phyloP scores from a whole-genome alignment of 2,113 vertebrate species.

The Hemichromis elongatus region DNA sequence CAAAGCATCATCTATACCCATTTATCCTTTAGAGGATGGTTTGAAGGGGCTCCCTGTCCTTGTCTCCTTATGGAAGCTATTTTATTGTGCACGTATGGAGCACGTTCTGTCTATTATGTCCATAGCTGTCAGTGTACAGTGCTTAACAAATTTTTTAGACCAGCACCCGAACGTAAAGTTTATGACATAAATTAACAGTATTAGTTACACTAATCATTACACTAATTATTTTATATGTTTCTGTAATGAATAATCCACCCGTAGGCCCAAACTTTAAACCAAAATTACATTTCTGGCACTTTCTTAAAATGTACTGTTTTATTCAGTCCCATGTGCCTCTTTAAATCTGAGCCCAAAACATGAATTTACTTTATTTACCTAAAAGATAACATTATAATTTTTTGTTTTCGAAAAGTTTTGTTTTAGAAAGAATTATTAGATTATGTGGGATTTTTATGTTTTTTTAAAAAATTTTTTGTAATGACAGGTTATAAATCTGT shows the following conservation, averaged over 20 bases:
- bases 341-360: background rate
- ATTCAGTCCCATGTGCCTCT: too few species aligned
- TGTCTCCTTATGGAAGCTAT: background rate
- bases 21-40: background rate
- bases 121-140: background rate
- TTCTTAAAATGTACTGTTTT: background rate
- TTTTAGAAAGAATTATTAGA: too few species aligned
- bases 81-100: background rate
- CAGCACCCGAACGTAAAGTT: background rate
- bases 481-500: background rate
- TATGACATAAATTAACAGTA: background rate
- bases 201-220: background rate
- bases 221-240: background rate
- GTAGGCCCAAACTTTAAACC: background rate
- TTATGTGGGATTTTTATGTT: background rate
- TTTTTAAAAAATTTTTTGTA: background rate
- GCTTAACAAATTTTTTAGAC: background rate
- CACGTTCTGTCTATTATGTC: background rate
- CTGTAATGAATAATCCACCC: background rate
- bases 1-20: background rate
- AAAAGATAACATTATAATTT: background rate
- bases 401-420: too few species aligned
- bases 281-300: background rate
- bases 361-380: background rate
- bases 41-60: background rate